Conservation (phyloP, 1,140 invertebrate genomes). For the Bombus polaris region DNA sequence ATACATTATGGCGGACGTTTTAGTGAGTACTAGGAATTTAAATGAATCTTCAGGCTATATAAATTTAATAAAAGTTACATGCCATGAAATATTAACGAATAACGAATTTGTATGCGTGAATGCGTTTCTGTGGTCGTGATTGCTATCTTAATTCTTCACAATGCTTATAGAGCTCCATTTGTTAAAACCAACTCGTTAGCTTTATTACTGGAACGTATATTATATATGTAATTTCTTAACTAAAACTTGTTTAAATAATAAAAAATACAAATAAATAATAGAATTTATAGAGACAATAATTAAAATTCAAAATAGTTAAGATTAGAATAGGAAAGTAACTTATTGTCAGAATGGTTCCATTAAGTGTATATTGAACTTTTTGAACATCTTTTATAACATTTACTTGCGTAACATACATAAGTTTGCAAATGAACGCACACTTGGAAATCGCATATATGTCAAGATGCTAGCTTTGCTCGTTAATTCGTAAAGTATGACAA, state of each 20-base stretch:
- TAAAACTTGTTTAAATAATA: not conserved
- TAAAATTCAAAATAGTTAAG: not conserved
- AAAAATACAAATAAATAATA: not conserved
- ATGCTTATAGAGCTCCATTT: not conserved
- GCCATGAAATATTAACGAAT: slow-evolving; percentile 33
- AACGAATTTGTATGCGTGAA: slow-evolving; percentile 34
- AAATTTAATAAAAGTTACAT: not conserved
- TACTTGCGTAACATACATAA: slow-evolving; percentile 35
- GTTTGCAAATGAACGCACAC: slow-evolving; percentile 25
- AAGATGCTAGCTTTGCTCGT: not conserved
- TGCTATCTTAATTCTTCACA: slow-evolving; percentile 14
- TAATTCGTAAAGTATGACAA: not conserved
- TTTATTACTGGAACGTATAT: not conserved
- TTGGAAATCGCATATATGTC: not conserved
- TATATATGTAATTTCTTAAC: not conserved
- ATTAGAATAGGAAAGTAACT: not conserved
- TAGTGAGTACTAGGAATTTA: slow-evolving; percentile 17
- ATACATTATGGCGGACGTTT: not conserved
- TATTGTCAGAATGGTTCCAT: not conserved
- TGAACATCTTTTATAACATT: slow-evolving; percentile 43
- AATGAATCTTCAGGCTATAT: slow-evolving; percentile 18
- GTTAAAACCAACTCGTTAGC: too few species aligned
- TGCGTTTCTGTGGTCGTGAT: slow-evolving; percentile 16
- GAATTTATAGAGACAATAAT: not conserved
- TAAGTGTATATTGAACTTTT: slow-evolving; percentile 47